Conservation (phyloP, 2,888 invertebrate species). For the Vandiemenella viatica region DNA sequence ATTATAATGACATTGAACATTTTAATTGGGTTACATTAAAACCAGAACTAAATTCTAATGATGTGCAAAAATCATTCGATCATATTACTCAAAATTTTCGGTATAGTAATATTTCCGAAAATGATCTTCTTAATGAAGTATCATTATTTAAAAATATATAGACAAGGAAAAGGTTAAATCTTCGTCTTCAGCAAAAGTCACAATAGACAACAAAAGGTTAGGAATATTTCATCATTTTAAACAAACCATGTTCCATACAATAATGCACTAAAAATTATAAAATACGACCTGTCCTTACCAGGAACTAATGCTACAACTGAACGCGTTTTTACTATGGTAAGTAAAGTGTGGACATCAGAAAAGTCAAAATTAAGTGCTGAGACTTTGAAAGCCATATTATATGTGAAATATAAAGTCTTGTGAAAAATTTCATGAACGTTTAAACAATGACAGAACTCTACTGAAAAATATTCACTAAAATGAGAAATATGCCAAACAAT, state of each 20-base stretch:
- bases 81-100: background rate
- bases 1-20: background rate
- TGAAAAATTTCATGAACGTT: too few relatives aligned
- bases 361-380: too few relatives aligned
- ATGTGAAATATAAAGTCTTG: too few relatives aligned
- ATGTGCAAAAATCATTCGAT: background rate
- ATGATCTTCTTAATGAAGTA: background rate
- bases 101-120: too few relatives aligned
- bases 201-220: background rate
- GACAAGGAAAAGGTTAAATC: background rate
- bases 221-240: background rate
- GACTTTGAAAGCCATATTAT: too few relatives aligned
- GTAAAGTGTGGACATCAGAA: too few relatives aligned
- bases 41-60: background rate
- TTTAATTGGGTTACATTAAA: background rate
- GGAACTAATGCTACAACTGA: too few relatives aligned
- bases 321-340: too few relatives aligned
- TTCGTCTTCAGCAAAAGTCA: background rate
- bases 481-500: background rate
- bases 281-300: too few relatives aligned
- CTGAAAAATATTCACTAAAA: background rate
- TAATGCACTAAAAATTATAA: too few relatives aligned
- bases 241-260: too few relatives aligned
- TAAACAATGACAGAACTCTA: too few relatives aligned
- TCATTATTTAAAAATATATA: background rate